A percentile compares a stretch with the other conserved stretches of the same genome.
Conservation (phyloP, 1,140 invertebrate genomes). For the Drosophila pruinosa region DNA sequence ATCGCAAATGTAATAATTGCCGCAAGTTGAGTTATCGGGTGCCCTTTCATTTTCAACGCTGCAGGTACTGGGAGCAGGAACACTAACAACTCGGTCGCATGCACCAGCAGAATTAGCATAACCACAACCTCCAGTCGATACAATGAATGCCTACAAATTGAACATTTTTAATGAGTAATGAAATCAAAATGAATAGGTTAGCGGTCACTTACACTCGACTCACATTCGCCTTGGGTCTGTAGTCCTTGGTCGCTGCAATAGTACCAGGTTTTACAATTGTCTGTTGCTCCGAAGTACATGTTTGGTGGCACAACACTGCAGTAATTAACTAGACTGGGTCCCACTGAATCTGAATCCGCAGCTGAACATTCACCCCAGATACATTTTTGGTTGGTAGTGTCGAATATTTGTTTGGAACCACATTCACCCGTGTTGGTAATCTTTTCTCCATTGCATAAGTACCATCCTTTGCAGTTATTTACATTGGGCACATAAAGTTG, state of each 20-base stretch:
- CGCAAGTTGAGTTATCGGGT: not conserved
- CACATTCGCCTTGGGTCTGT: not conserved
- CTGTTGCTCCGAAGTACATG: slow-evolving; percentile 38
- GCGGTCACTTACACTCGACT: slow-evolving; percentile 10
- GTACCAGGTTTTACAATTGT: slow-evolving; percentile 18
- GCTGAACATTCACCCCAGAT: slow-evolving; percentile 14
- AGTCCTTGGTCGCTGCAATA: not conserved
- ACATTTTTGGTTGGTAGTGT: not conserved
- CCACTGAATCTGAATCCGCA: not conserved
- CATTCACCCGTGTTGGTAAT: not conserved
- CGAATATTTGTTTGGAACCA: not conserved
- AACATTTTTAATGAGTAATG: not conserved
- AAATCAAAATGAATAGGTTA: not conserved
- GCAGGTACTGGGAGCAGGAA: slow-evolving; percentile 14
- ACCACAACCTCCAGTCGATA: not conserved
- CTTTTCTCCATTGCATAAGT: slow-evolving; percentile 2
- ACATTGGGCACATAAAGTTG: slow-evolving; percentile 36
- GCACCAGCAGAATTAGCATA: not conserved
- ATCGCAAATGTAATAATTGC: slow-evolving; percentile 35
- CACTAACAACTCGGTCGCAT: slow-evolving; percentile 24
- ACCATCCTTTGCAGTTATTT: slow-evolving; percentile 29
- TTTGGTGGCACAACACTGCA: slow-evolving; percentile 46
- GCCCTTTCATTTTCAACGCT: fast-evolving
- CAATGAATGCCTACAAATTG: slow-evolving; percentile 16
- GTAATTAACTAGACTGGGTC: not conserved